These are phyloP conservation scores for Otocyon megalotis DNA, from an alignment of 2,113 vertebrate species.

Conservation along the genomic window DNA sequence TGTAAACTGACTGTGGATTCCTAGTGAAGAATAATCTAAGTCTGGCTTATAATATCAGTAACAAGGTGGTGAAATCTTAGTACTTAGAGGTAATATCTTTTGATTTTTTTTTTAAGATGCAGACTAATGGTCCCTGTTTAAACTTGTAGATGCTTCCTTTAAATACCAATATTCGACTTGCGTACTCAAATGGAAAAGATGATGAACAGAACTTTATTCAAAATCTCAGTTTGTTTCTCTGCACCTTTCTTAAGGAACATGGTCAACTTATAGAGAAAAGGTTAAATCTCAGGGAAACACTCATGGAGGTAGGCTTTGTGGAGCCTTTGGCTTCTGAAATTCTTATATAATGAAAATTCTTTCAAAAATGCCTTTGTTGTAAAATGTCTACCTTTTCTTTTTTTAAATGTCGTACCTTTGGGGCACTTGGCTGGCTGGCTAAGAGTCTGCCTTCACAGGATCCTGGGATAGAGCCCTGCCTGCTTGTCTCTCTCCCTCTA, in stretches of 20 bases:
- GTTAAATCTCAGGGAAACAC: conserved; percentile 96
- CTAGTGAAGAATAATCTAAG: background rate
- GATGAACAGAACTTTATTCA: conserved; percentile 99
- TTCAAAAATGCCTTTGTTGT: background rate
- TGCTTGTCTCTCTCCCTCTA: background rate
- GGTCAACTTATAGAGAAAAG: conserved; percentile 98
- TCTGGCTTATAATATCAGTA: background rate
- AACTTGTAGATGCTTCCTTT: conserved; percentile 96
- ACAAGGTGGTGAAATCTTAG: background rate
- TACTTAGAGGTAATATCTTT: background rate
- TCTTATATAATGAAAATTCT: background rate
- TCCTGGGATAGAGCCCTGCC: too few relatives aligned
- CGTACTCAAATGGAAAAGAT: conserved; percentile 98
- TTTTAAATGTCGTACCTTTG: background rate
- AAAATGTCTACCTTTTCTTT: background rate
- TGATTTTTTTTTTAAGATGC: background rate
- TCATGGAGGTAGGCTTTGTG: conserved; percentile 94
- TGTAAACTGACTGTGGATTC: background rate
- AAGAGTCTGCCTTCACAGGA: too few relatives aligned
- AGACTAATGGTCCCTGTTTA: background rate
- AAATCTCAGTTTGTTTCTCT: conserved; percentile 99
- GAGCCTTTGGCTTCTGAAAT: background rate
- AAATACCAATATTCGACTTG: conserved; percentile 98
- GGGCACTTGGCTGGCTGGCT: background rate
- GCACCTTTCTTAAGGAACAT: conserved; percentile 99